Evolutionary conservation across 2,113 vertebrate species (phyloP), one percentile per base, ranked within the genome.

Genomic region (Cololabis saira): DNA sequence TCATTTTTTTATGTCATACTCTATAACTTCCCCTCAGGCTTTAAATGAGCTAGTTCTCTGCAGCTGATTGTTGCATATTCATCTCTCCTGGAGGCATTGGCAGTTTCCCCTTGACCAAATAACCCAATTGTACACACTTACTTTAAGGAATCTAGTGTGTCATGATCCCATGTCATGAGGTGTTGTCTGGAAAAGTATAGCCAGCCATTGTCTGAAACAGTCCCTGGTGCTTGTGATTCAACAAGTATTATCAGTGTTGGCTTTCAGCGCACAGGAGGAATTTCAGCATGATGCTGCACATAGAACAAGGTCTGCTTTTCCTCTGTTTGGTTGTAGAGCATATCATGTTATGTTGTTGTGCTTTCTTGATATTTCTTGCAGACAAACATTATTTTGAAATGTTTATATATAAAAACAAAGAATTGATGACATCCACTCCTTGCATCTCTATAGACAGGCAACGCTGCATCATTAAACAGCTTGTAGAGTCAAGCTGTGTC

Each of bases 201-300:
- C 58, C 49, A 54, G 43, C 17, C 59, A 57, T 73, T 81, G 76
- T 81, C 60, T 27, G 19, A 55, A 61, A 45, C 65, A 37, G 22
- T 55, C 7, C 17, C 51, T 67, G 40, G 16, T 73, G 75, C 42
- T 6, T 50, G 55, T 85, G 86, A 85, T 82, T 88, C 74, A 59
- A 67, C 69, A 75, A 40, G 33, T 48, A 56, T 13, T 8, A 21
- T 68, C 42, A 41, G 21, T 72, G 16, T 51, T 48, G 16, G 43
- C 52, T 52, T 71, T 40, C 0, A 13, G 49, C 52, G 30, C 40
- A 10, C 14, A 5, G 3, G 12, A 53, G 14, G 14, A 48, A 50
- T 57, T 15, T 45, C 44, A 60, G 50, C 52, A 11, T 22, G 13
- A 59, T 72, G 58, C 57, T 51, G 57, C 51, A 47, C 21, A 56